These are phyloP conservation scores for Montipora capitata DNA, from an alignment of 92 coral and sea anemone genomes.

Conservation along the genomic window DNA sequence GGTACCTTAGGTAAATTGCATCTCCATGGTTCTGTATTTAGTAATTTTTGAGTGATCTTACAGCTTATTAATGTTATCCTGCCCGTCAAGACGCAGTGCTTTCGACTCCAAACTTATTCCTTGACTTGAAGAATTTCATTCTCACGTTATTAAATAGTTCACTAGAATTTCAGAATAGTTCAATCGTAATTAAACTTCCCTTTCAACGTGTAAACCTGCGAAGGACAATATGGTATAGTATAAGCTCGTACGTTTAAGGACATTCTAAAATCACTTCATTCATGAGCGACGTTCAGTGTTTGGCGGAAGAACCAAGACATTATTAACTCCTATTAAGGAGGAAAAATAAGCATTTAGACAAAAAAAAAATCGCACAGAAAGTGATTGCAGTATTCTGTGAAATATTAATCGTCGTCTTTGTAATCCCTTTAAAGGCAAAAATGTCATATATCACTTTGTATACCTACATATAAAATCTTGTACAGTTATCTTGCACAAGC, in stretches of 20 bases:
- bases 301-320: not conserved
- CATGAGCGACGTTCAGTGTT: slow-evolving; percentile 33
- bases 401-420: slow-evolving; percentile 81
- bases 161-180: slow-evolving; percentile 7
- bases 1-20: slow-evolving; percentile 27
- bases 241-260: slow-evolving; percentile 26
- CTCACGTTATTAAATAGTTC: slow-evolving; percentile 35
- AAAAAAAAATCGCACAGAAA: slow-evolving; percentile 10
- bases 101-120: not conserved
- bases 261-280: slow-evolving; percentile 12
- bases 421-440: slow-evolving; percentile 19
- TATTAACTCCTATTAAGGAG: slow-evolving; percentile 6
- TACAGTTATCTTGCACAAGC: slow-evolving; percentile 71
- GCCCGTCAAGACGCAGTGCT: not conserved
- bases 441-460: slow-evolving; percentile 65
- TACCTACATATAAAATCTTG: slow-evolving; percentile 74
- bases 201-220: not conserved
- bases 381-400: slow-evolving; percentile 61
- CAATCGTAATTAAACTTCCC: not conserved
- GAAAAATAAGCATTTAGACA: not conserved
- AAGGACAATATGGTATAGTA: slow-evolving; percentile 10
- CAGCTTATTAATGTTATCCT: not conserved
- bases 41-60: slow-evolving; percentile 6
- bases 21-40: slow-evolving; percentile 34
- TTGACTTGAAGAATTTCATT: not conserved